Percentiles rank a stretch among this genome's conserved stretches.
Evolutionary conservation across 1,140 invertebrate species (phyloP).

Genomic region (Drosophila melanica): DNA sequence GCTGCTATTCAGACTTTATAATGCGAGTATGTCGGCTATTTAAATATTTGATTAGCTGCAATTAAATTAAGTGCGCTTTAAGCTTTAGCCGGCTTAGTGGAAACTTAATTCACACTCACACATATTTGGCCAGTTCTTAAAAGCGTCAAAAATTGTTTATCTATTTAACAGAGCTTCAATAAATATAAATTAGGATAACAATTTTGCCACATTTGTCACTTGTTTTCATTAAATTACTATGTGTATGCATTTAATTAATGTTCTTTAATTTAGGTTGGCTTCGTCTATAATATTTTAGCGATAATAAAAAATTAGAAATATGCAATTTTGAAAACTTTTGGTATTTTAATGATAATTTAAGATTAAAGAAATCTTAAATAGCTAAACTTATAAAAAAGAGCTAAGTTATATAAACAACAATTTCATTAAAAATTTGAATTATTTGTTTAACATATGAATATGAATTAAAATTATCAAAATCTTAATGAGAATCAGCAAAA

Average conservation of each 20-base stretch:
- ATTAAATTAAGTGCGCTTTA: conserved; percentile 39
- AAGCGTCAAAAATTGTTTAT: neutral
- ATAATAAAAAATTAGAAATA: too few species aligned
- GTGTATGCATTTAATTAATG: neutral
- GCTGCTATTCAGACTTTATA: neutral
- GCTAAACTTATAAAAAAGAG: too few species aligned
- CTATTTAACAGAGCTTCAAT: neutral
- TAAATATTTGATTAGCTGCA: conserved; percentile 41
- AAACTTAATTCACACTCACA: neutral
- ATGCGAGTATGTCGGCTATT: conserved; percentile 7
- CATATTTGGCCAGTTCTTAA: neutral
- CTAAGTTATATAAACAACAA: too few species aligned
- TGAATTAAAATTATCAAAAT: too few species aligned
- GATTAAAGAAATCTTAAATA: too few species aligned
- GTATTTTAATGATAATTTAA: too few species aligned
- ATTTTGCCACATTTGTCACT: conserved; percentile 10
- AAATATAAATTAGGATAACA: conserved; percentile 20
- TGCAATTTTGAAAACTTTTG: neutral
- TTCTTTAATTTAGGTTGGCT: neutral
- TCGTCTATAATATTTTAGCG: neutral
- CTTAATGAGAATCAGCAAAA: too few species aligned
- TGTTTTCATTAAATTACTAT: conserved; percentile 9
- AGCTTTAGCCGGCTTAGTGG: conserved; percentile 7
- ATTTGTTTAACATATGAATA: too few species aligned
- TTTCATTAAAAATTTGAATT: too few species aligned